A percentile compares a stretch with the other conserved stretches of the same genome.
Conservation (phyloP, 2,888 invertebrate species). For the Holacanthella duospinosa region DNA sequence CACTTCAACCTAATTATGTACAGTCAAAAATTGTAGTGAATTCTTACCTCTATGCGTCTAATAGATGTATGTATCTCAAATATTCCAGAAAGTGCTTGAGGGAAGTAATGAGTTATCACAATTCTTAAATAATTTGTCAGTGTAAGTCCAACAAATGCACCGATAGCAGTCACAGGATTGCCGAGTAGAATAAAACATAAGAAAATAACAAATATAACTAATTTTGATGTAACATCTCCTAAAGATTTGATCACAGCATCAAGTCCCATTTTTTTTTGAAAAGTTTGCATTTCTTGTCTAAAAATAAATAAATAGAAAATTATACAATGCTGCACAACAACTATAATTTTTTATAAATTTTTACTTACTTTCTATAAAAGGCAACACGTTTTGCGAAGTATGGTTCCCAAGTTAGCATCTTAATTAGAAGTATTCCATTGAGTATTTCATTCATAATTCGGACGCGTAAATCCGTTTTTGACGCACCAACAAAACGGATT, state of each 20-base stretch:
- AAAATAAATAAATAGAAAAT: too few species aligned
- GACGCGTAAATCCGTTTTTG: not conserved
- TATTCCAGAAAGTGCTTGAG: not conserved
- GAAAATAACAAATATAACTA: not conserved
- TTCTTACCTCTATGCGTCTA: not conserved
- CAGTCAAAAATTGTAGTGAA: too few species aligned
- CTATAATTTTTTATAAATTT: not conserved
- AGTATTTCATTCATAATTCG: not conserved
- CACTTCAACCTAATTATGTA: too few species aligned
- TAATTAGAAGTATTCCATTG: not conserved
- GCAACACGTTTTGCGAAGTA: not conserved
- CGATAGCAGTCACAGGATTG: not conserved
- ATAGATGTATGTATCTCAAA: not conserved
- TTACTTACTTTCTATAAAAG: not conserved
- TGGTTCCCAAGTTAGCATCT: not conserved
- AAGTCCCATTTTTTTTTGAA: too few species aligned
- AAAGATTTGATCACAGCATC: not conserved
- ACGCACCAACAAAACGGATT: not conserved
- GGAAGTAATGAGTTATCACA: not conserved
- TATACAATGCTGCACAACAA: too few species aligned
- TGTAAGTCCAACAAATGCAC: not conserved
- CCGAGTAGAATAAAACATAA: not conserved
- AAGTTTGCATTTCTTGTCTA: too few species aligned
- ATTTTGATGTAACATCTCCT: not conserved
- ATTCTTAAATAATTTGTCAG: not conserved